Evolutionary conservation across 2,888 invertebrate species (phyloP).

Genomic region (Hirtodrosophila cameraria): DNA sequence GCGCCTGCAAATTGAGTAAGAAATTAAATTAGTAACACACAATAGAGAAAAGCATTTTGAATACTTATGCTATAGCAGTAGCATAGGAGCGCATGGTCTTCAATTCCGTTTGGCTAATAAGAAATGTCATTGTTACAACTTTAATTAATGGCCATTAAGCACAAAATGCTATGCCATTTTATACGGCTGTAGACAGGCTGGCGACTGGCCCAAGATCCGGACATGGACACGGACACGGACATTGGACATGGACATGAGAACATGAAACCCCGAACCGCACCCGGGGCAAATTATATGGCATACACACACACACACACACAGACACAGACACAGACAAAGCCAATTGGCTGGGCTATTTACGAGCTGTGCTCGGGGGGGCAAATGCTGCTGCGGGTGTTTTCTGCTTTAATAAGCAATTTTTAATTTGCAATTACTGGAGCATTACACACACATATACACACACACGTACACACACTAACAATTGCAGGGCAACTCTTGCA

Average conservation of each 20-base stretch:
- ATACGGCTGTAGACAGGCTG: conserved; percentile 51
- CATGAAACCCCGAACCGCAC: conserved; percentile 29
- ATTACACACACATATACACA: conserved; percentile 26
- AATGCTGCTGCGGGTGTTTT: conserved; percentile 45
- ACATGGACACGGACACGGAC: conserved; percentile 19
- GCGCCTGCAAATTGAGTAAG: conserved; percentile 61
- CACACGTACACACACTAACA: background rate
- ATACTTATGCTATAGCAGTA: background rate
- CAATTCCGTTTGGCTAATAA: conserved; percentile 51
- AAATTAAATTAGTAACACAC: conserved; percentile 56
- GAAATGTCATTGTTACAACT: conserved; percentile 71
- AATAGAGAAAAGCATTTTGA: conserved; percentile 3
- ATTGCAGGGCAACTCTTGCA: conserved; percentile 7
- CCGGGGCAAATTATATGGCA: conserved; percentile 38
- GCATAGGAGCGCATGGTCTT: conserved; percentile 12
- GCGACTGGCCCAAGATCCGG: conserved; percentile 18
- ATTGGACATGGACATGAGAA: too few relatives aligned
- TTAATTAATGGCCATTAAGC: conserved; percentile 73
- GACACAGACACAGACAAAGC: conserved; percentile 31
- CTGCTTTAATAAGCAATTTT: conserved; percentile 79
- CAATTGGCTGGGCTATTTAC: conserved; percentile 59
- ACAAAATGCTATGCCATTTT: conserved; percentile 57
- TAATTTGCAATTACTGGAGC: conserved; percentile 76
- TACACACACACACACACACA: conserved; percentile 6
- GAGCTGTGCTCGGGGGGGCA: conserved; percentile 22